Conservation (phyloP, 2,888 invertebrate genomes). For the Cremastinae sp. region DNA sequence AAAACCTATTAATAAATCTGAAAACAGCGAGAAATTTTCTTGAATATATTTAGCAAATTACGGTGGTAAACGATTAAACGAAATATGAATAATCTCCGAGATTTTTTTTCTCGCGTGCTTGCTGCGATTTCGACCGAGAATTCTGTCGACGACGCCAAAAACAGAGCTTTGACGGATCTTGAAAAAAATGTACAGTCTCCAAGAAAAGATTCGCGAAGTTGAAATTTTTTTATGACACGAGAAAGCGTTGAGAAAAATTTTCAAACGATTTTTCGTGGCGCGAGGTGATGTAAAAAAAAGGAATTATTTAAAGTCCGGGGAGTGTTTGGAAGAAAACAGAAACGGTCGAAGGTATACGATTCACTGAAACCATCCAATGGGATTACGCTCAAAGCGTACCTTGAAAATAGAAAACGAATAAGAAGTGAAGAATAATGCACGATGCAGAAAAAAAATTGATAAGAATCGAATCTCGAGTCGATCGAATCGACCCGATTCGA, state of each 20-base stretch:
- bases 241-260: slow-evolving; percentile 17
- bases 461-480: slow-evolving; percentile 11
- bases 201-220: slow-evolving; percentile 9
- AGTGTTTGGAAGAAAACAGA: not conserved
- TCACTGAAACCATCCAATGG: slow-evolving; percentile 50
- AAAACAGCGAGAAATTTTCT: slow-evolving; percentile 14
- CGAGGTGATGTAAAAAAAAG: slow-evolving; percentile 25
- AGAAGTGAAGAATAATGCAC: slow-evolving; percentile 9
- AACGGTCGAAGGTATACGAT: slow-evolving; percentile 49
- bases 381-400: slow-evolving; percentile 47
- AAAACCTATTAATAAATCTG: slow-evolving; percentile 2
- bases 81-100: slow-evolving; percentile 10
- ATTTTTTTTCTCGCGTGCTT: slow-evolving; percentile 1
- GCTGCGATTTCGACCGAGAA: slow-evolving; percentile 17
- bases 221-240: slow-evolving; percentile 1
- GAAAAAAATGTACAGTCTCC: slow-evolving; percentile 5
- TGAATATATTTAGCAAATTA: slow-evolving; percentile 13
- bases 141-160: slow-evolving; percentile 13
- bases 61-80: slow-evolving; percentile 13
- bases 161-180: slow-evolving; percentile 22
- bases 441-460: slow-evolving; percentile 48
- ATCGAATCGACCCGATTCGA: slow-evolving; percentile 51
- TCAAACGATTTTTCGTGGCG: slow-evolving; percentile 35
- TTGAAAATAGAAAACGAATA: slow-evolving; percentile 31
- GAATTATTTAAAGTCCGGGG: not conserved